A percentile compares a stretch with the other conserved stretches of the same genome.
These are phyloP conservation scores for Hoplodrina ambigua DNA, from an alignment of 2,888 invertebrate species.

Conservation along the genomic window DNA sequence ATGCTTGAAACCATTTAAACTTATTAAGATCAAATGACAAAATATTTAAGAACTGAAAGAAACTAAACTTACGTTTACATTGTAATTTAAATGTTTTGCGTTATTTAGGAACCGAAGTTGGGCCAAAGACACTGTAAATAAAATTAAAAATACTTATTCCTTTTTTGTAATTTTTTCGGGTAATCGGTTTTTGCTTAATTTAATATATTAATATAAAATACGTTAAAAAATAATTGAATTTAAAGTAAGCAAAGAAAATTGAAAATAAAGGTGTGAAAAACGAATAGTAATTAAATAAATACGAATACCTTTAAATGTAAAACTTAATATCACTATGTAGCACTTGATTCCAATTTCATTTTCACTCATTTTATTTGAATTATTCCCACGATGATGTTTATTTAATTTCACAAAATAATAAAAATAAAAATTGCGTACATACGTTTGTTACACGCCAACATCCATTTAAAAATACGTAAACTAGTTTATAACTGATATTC, in stretches of 20 bases:
- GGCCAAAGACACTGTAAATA: constrained; percentile 11
- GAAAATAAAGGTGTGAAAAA: not conserved
- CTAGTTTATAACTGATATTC: not conserved
- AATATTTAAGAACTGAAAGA: too few relatives aligned
- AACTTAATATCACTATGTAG: constrained; percentile 22
- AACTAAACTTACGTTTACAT: constrained; percentile 1
- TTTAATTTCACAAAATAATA: not conserved
- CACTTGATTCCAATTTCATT: not conserved
- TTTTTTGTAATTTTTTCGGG: too few relatives aligned
- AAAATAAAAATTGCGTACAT: not conserved
- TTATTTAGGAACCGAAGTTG: not conserved
- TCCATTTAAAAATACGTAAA: not conserved
- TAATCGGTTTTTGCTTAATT: too few relatives aligned
- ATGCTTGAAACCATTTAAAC: too few relatives aligned
- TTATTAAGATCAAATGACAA: too few relatives aligned
- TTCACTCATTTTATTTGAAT: constrained; percentile 8
- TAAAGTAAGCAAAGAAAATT: not conserved
- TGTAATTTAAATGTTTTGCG: not conserved
- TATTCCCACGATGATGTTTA: too few relatives aligned
- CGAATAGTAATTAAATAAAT: not conserved
- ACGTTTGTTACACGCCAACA: constrained; percentile 15
- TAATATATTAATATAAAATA: too few relatives aligned
- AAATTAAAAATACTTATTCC: not conserved
- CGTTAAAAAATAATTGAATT: too few relatives aligned
- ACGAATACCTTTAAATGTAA: constrained; percentile 17